Conservation (phyloP, 53 echinoderm and acorn worm species). For the Stichopus horrens region DNA sequence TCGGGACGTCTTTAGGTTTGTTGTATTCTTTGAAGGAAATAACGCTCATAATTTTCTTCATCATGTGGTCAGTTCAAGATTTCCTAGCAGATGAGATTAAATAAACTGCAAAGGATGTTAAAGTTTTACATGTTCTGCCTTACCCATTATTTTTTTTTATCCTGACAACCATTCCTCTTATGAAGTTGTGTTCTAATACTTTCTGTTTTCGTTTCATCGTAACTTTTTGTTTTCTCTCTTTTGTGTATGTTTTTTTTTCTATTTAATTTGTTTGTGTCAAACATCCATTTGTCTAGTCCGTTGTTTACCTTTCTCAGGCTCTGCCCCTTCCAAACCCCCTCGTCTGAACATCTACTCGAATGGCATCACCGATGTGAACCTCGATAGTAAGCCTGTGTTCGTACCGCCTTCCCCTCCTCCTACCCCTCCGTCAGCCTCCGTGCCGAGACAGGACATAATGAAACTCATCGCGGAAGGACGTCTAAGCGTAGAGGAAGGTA, state of each 20-base stretch:
- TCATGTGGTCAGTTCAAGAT: too few relatives aligned
- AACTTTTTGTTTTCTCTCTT: too few relatives aligned
- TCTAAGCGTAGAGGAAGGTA: slow-evolving; percentile 47
- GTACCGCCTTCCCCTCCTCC: slow-evolving; percentile 84
- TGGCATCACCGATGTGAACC: slow-evolving; percentile 5
- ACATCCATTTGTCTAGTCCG: not conserved
- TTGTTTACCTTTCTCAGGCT: not conserved
- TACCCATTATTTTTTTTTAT: too few relatives aligned
- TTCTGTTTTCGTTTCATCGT: not conserved
- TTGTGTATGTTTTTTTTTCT: too few relatives aligned
- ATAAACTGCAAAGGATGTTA: too few relatives aligned
- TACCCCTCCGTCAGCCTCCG: slow-evolving; percentile 76
- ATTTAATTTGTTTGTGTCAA: too few relatives aligned
- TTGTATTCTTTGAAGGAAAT: too few relatives aligned
- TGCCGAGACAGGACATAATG: slow-evolving; percentile 64
- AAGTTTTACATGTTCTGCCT: too few relatives aligned
- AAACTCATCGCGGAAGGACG: slow-evolving; percentile 73
- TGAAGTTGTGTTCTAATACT: not conserved
- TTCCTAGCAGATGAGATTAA: too few relatives aligned
- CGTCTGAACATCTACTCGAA: slow-evolving; percentile 26
- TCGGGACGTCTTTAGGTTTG: too few relatives aligned
- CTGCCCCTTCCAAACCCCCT: slow-evolving; percentile 40
- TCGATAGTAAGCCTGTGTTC: slow-evolving; percentile 61
- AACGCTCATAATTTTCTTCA: too few relatives aligned
- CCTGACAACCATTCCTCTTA: too few relatives aligned